Percentiles rank a stretch among this genome's conserved stretches.
Evolutionary conservation across 2,888 invertebrate species (phyloP).

Genomic region (Chydorus sphaericus): DNA sequence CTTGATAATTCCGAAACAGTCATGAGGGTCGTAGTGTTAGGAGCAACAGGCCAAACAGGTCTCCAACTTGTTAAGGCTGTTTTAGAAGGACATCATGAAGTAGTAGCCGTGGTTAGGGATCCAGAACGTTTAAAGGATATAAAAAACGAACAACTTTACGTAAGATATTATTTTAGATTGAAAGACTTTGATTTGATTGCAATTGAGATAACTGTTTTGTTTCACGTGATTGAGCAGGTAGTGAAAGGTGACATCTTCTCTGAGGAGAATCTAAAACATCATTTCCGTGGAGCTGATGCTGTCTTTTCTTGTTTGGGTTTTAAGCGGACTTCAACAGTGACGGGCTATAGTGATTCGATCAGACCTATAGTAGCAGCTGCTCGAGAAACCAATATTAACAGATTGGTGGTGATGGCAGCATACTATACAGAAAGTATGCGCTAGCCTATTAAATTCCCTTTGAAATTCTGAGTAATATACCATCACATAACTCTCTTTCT

Average conservation of each 20-base stretch:
- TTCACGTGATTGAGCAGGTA: slow-evolving; percentile 16
- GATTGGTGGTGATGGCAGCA: slow-evolving; percentile 18
- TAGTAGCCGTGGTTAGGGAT: slow-evolving; percentile 18
- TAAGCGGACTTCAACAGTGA: slow-evolving; percentile 15
- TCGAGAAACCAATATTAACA: slow-evolving; percentile 11
- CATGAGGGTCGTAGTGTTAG: slow-evolving; percentile 18
- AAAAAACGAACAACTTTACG: slow-evolving; percentile 16
- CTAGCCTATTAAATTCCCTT: not conserved
- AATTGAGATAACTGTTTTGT: not conserved
- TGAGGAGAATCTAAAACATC: slow-evolving; percentile 13
- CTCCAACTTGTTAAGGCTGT: slow-evolving; percentile 17
- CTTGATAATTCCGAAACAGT: no score
- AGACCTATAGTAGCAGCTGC: slow-evolving; percentile 16
- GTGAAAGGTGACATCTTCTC: slow-evolving; percentile 17
- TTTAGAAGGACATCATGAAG: slow-evolving; percentile 17
- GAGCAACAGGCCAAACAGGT: slow-evolving; percentile 19
- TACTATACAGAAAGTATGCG: slow-evolving; percentile 17
- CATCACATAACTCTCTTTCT: no score
- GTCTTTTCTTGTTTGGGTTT: slow-evolving; percentile 20
- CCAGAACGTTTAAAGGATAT: slow-evolving; percentile 14
- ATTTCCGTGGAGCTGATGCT: slow-evolving; percentile 17
- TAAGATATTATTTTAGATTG: not conserved
- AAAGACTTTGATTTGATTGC: not conserved
- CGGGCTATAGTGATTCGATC: slow-evolving; percentile 18
- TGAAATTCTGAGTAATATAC: no score